Base-by-base conservation (phyloP, 2,113 vertebrate species). In the Phylloscopus trochiloides region DNA sequence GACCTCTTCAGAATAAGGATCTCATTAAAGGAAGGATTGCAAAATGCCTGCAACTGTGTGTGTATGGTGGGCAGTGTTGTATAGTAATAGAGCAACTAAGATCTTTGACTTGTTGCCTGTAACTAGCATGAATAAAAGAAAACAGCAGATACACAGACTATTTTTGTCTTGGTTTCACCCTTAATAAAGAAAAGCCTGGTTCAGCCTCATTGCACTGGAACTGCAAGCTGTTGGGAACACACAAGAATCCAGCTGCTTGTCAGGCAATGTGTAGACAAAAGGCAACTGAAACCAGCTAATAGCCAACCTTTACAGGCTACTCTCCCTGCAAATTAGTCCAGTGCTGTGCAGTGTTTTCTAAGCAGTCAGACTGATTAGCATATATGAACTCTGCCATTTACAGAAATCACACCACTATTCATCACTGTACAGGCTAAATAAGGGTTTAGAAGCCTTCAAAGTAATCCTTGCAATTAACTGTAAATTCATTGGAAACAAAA, bases 401-500 rank as follows among this genome's bases (percentile, higher is more conserved):
- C 19, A 86, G 82, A 94, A 94, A 96, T 80, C 85, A 76, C 29
- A 76, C 62, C 38, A 59, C 34, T 70, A 24, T 78, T 94, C 59
- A 93, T 38, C 0, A 1, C 18, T 59, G 24, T 14, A 31, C 50
- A 70, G 36, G 54, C 78, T 86, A 88, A 82, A 80, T 42, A 79
- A 63, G 32, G 31, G 51, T 55, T 74, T 67, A 84, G 71, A 83
- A 94, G 29, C 28, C 31, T 86, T 90, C 6, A 73, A 74, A 80
- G 68, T 52, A 90, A 72, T 58, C 51, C 63, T 83, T 71, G 47
- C 59, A 77, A 71, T 90, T 90, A 80, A 79, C 54, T 62, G 67
- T 54, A 90, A 96, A 86, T 74, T 91, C 34, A 92, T 3, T 59
- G 51, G 40, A 96, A 94, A 70, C 31, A 86, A 84, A 87, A 90